phyloP scores from a whole-genome alignment of 2,888 invertebrate species.

The Plebejus melissa region DNA sequence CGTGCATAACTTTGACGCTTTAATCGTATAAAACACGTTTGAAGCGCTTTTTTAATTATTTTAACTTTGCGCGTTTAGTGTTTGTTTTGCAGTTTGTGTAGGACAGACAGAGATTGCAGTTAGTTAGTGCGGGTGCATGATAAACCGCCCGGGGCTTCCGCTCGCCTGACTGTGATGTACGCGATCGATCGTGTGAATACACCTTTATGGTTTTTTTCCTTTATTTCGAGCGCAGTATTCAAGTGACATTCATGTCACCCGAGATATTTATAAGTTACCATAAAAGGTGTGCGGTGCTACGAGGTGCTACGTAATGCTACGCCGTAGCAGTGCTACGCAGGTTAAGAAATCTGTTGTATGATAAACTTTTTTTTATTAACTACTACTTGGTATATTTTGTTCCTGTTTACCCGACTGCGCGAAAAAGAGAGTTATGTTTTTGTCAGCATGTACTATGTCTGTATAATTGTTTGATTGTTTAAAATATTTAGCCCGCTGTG shows the following conservation, averaged over 20 bases:
- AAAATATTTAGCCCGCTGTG: too few species aligned
- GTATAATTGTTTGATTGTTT: too few species aligned
- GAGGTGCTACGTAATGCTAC: neutral
- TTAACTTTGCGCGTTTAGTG: constrained; percentile 22
- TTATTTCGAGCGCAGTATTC: constrained; percentile 44
- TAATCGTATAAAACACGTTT: constrained; percentile 9
- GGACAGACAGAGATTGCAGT: constrained; percentile 43
- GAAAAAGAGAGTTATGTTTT: too few species aligned
- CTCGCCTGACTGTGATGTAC: constrained; percentile 66
- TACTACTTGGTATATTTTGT: too few species aligned
- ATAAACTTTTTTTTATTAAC: too few species aligned
- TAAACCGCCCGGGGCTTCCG: constrained; percentile 70
- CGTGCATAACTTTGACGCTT: constrained; percentile 10
- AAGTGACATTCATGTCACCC: too few species aligned
- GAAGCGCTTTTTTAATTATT: constrained; percentile 19
- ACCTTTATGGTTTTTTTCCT: constrained; percentile 60
- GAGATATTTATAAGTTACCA: constrained; percentile 21
- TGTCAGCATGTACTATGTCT: too few species aligned
- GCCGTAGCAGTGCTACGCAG: neutral
- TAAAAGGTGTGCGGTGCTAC: neutral
- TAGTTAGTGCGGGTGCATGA: constrained; percentile 56
- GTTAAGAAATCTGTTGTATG: neutral
- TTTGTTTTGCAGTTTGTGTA: constrained; percentile 40
- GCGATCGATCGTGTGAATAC: constrained; percentile 67
- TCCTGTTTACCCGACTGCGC: too few species aligned